A percentile compares a stretch with the other conserved stretches of the same genome.
Conservation (phyloP, 2,888 invertebrate genomes). For the Zaprionus obscuricornis region DNA sequence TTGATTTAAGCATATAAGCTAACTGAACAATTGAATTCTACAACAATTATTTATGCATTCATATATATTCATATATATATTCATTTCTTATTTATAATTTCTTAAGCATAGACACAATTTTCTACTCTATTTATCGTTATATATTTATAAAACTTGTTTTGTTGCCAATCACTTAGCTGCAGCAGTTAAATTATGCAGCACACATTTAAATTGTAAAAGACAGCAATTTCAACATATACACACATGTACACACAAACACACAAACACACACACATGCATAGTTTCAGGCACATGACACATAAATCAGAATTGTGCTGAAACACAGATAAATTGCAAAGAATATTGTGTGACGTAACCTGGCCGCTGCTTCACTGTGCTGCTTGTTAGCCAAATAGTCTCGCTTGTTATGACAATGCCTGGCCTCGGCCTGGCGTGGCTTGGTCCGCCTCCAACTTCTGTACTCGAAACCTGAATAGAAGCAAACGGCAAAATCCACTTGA, state of each 20-base stretch:
- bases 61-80: too few species aligned
- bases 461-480: conserved; percentile 4
- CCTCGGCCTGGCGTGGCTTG: neutral
- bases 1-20: too few species aligned
- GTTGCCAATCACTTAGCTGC: neutral
- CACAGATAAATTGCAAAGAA: conserved; percentile 32
- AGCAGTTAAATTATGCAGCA: neutral
- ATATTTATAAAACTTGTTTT: neutral
- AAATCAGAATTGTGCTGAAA: conserved; percentile 23
- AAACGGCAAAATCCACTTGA: conserved; percentile 43
- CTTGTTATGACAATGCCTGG: conserved; percentile 56
- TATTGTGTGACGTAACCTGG: conserved; percentile 35
- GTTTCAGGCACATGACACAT: conserved; percentile 7
- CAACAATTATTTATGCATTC: too few species aligned
- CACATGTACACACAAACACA: neutral
- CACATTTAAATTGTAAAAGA: conserved; percentile 23
- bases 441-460: neutral
- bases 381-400: conserved; percentile 54
- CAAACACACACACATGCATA: neutral
- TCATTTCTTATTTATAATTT: too few species aligned
- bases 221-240: neutral
- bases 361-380: conserved; percentile 18
- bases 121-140: too few species aligned
- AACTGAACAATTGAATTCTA: too few species aligned
- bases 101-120: too few species aligned